Evolutionary conservation across 2,797 vertebrate species (phyloP).

Genomic region (Pelochelys cantorii): DNA sequence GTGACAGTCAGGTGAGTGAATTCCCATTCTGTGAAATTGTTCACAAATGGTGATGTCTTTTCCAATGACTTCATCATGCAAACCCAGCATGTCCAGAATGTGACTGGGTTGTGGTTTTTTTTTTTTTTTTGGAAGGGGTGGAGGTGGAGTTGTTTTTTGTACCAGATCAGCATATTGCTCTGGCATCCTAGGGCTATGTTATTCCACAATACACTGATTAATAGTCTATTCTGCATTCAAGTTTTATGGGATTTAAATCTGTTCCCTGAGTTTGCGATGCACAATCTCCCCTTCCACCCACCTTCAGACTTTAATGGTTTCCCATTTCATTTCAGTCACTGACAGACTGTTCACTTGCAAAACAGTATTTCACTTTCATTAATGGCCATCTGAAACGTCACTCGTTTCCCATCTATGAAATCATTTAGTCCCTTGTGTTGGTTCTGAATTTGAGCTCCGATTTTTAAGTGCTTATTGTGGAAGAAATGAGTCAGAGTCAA

Average conservation of each 20-base stretch:
- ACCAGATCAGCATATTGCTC: background rate
- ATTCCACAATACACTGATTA: background rate
- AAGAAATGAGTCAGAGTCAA: background rate
- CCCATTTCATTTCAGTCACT: background rate
- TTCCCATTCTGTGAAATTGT: background rate
- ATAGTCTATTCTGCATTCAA: background rate
- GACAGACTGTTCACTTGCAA: background rate
- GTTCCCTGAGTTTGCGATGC: background rate
- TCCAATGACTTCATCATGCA: background rate
- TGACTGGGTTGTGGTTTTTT: too few species aligned
- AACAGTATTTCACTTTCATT: background rate
- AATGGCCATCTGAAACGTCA: background rate
- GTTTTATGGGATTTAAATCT: background rate
- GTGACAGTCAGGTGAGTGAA: background rate
- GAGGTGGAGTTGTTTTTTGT: background rate
- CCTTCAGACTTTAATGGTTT: background rate
- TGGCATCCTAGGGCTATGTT: rapidly evolving
- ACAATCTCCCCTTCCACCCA: background rate
- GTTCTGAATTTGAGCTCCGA: background rate
- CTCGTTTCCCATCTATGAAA: background rate
- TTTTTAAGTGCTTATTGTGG: background rate
- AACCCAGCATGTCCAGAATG: background rate
- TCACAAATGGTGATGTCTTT: too few species aligned
- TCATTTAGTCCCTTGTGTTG: background rate
- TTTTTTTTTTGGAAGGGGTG: background rate